These are phyloP conservation scores for cattle (Bos taurus) DNA, from an alignment of 2,113 vertebrate species.

Conservation along the genomic window ARS-UCD2.0 NC_037331.1:89487001-89487500, in stretches of 20 bases:
- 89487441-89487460: neutral
- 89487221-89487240: neutral
- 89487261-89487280: slow-evolving; percentile 50
- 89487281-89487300: slow-evolving; percentile 58
- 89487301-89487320: slow-evolving; percentile 45
- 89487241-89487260: neutral
- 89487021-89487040: neutral
- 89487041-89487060: neutral
- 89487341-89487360: neutral
- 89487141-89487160: neutral
- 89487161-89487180: neutral
- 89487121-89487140: neutral
- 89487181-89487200: neutral
- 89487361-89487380: slow-evolving; percentile 48
- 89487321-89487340: neutral
- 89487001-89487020: neutral
- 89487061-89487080: neutral
- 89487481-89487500: slow-evolving; percentile 45
- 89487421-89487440: slow-evolving; percentile 2
- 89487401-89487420: slow-evolving; percentile 58
- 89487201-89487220: neutral
- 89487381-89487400: slow-evolving; percentile 48
- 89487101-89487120: neutral
- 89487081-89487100: neutral
- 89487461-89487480: neutral